These are phyloP conservation scores for Pseudococcus longispinus DNA, from an alignment of 2,888 invertebrate genomes.

Conservation along the genomic window DNA sequence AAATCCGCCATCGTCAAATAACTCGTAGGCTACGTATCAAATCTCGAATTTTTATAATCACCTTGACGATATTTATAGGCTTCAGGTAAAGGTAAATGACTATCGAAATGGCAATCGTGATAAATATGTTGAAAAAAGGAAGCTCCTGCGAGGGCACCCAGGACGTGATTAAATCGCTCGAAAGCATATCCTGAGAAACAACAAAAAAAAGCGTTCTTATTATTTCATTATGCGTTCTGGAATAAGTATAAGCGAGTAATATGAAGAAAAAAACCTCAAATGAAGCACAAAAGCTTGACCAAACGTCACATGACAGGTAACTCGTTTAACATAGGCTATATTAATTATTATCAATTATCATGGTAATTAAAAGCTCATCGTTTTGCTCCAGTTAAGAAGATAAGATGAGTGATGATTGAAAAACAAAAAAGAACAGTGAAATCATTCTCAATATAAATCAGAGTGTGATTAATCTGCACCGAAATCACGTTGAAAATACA, in stretches of 20 bases:
- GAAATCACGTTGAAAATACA: background rate
- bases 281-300: background rate
- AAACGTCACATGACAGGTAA: background rate
- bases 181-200: background rate
- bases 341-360: background rate
- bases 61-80: constrained; percentile 21
- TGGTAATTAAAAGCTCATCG: background rate
- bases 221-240: too few species aligned
- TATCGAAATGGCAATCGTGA: background rate
- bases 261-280: too few species aligned
- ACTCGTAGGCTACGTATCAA: background rate
- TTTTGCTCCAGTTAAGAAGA: background rate
- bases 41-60: background rate
- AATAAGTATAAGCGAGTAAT: too few species aligned
- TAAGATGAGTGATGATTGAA: background rate
- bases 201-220: background rate
- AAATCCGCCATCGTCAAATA: background rate
- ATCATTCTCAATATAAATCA: too few species aligned
- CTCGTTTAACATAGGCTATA: background rate
- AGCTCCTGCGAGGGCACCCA: background rate
- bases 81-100: background rate
- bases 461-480: too few species aligned
- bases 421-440: background rate
- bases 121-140: background rate
- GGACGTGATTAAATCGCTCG: background rate